Evolutionary conservation across 2,888 invertebrate species (phyloP).

Genomic region (Caenorhabditis macrosperma): DNA sequence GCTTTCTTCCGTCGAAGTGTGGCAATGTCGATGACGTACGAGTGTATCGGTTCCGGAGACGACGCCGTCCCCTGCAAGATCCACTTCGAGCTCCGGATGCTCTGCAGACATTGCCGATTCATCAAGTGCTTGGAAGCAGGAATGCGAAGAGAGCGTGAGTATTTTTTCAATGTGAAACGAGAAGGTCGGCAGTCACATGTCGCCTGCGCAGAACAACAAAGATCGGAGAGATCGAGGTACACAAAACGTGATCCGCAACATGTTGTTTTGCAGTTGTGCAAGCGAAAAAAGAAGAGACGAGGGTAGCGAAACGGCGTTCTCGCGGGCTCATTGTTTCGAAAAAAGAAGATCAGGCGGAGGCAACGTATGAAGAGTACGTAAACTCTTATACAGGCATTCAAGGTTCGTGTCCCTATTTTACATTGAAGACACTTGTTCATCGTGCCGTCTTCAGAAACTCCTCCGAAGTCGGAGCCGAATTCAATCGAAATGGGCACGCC

Average conservation of each 20-base stretch:
- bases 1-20: conserved; percentile 71
- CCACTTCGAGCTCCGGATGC: conserved; percentile 65
- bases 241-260: conserved; percentile 30
- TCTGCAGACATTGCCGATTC: conserved; percentile 68
- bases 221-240: conserved; percentile 29
- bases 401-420: background rate
- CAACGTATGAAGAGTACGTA: conserved; percentile 52
- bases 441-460: conserved; percentile 23
- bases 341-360: conserved; percentile 24
- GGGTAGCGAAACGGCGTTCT: conserved; percentile 49
- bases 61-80: conserved; percentile 44
- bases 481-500: conserved; percentile 24
- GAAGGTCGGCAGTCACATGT: conserved; percentile 28
- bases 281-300: conserved; percentile 57
- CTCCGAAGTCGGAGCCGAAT: conserved; percentile 28
- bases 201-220: background rate
- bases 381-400: conserved; percentile 19
- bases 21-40: conserved; percentile 70
- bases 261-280: conserved; percentile 59
- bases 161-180: background rate
- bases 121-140: conserved; percentile 66
- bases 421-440: background rate
- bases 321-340: conserved; percentile 39
- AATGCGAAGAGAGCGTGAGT: conserved; percentile 67
- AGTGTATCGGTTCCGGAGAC: conserved; percentile 60